phyloP scores from a whole-genome alignment of 1,140 invertebrate genomes.

The Drosophila funebris region DNA sequence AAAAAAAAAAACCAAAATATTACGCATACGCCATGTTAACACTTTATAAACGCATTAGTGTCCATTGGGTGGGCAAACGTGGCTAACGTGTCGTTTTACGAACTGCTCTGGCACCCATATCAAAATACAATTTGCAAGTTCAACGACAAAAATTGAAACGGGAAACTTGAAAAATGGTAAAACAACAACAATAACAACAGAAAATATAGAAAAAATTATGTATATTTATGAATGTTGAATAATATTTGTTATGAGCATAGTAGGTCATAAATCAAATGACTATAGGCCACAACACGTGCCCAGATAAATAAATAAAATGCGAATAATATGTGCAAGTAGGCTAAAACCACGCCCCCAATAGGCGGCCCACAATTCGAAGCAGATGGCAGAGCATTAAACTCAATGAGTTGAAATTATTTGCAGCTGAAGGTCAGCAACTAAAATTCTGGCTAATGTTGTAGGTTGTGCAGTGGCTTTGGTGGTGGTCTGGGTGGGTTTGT shows the following conservation, averaged over 20 bases:
- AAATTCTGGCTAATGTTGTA: constrained; percentile 27
- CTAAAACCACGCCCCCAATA: constrained; percentile 17
- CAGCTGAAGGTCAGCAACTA: constrained; percentile 74
- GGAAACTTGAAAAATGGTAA: constrained; percentile 13
- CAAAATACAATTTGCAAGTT: constrained; percentile 70
- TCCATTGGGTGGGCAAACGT: not conserved
- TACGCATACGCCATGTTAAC: constrained; percentile 72
- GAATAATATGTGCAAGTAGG: constrained; percentile 20
- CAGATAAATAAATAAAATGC: constrained; percentile 43
- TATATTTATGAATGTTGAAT: constrained; percentile 49
- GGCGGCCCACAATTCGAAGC: constrained; percentile 21
- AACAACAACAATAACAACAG: constrained; percentile 20
- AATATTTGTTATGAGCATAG: constrained; percentile 37
- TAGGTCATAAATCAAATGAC: constrained; percentile 69
- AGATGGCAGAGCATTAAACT: constrained; percentile 72
- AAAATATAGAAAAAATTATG: constrained; percentile 25
- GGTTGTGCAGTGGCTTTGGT: not conserved
- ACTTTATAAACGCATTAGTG: constrained; percentile 78
- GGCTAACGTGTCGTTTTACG: constrained; percentile 12
- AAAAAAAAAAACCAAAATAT: constrained; percentile 28
- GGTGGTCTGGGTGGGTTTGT: constrained; percentile 5
- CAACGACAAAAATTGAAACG: constrained; percentile 40
- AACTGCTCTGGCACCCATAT: constrained; percentile 37
- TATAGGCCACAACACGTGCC: constrained; percentile 69
- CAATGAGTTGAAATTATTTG: constrained; percentile 81